Evolutionary conservation across 2,888 invertebrate genomes (phyloP), one percentile per base, ranked within the genome.

Genomic region (Listrodromus nycthemerus): DNA sequence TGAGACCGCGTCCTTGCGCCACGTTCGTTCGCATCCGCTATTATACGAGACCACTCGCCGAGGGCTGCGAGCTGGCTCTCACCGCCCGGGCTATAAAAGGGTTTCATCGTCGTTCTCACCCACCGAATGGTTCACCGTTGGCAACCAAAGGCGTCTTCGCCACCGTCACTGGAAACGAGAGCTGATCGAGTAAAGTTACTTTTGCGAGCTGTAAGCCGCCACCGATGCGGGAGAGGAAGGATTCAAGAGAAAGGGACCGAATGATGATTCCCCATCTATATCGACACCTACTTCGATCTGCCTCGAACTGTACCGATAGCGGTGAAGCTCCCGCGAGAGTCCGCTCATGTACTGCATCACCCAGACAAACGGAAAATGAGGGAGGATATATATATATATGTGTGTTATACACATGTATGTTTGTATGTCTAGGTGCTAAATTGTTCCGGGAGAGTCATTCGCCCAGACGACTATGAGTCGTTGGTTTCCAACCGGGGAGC

Each of bases 181-280:
- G 55, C 83, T 58, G 83, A 77, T 84, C 80, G 83, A 80, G 80
- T 84, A 77, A 80, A 84, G 77, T 84, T 74, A 84, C 83, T 80
- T 80, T 80, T 84, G 61, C 77, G 58, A 55, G 55, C 21, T 16
- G 16, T 30, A 16, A 58, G 58, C 27, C 27, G 16, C 55, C 52
- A 61, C 77, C 77, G 48, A 30, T 63, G 69, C 75, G 52, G 67
- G 58, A 21, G 63, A 66, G 74, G 50, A 45, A 63, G 61, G 66
- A 73, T 73, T 58, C 63, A 21, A 52, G 80, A 65, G 75, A 69
- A 30, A 61, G 76, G 50, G 76, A 76, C 71, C 76, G 76, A n/a
- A 58, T 66, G 76, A 21, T 24, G 67, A 61, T 74, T 41, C 70
- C 52, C 55, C 63, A 58, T 45, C 37, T 27, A 41, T 71, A 58